Base-by-base conservation (phyloP, 64 coral and sea anemone species). In the Exaiptasia diaphana region DNA sequence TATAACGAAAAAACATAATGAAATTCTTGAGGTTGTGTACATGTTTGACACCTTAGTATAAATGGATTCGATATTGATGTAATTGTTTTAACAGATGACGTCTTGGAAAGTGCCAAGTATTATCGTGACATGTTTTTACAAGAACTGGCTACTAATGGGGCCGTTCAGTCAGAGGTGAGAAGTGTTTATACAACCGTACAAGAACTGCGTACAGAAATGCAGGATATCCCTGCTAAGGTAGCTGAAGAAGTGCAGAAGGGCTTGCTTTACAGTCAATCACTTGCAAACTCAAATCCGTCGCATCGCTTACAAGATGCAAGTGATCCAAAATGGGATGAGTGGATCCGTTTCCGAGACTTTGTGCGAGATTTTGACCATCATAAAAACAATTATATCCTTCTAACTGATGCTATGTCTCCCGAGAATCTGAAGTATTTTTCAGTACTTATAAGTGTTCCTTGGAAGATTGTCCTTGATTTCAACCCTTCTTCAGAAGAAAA, bases 381-480 rank as follows among this genome's bases (percentile, higher is more conserved):
- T 8, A 44, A 82, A 21, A 85, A 53, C 62, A 72, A 91, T 35
- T 91, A 78, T 28, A 84, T 91, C 22, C 74, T 91, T 27, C 8
- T 79, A 2, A 53, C 81, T 20, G 89, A 84, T 32, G 23, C 63
- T 0, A 43, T 85, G 10, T 26, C 74, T 0, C 25, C 53, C 4
- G 73, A 49, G 7, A 15, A 85, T 9, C 14, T 80, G 0, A 44
- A 85, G 9, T n/a, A 34, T 26, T 64, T 64, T 21, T 77, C 72
- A 0, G 35, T 61, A 3, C 42, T 91, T 44, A 68, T 38, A 64
- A 33, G 49, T 44, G 81, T 91, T 4, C 21, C 81, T 2, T 91
- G 89, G 89, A 91, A 85, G 23, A 80, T 91, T 63, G 68, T 91
- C 0, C 36, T 91, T 4, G 89, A 91, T 38, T 91, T 85, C 49